phyloP scores from a whole-genome alignment of 1,140 invertebrate genomes.

The Muscidifurax raptorellus region DNA sequence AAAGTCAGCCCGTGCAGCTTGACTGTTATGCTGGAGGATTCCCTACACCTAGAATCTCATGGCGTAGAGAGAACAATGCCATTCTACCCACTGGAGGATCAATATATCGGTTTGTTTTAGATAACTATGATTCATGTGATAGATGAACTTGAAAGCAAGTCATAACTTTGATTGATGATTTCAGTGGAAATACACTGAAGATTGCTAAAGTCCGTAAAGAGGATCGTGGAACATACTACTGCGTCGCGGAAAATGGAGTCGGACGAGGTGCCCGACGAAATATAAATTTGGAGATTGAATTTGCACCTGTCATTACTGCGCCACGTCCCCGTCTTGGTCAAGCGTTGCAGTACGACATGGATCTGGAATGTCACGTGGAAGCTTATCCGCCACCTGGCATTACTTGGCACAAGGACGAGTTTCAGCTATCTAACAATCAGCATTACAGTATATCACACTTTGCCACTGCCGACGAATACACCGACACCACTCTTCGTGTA shows the following conservation, averaged over 20 bases:
- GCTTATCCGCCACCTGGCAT: conserved; percentile 94
- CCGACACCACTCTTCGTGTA: conserved; percentile 90
- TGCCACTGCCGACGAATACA: conserved; percentile 92
- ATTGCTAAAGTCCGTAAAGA: conserved; percentile 89
- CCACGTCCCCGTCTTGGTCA: conserved; percentile 88
- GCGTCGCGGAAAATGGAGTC: conserved; percentile 94
- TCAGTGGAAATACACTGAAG: conserved; percentile 89
- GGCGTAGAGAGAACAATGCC: conserved; percentile 94
- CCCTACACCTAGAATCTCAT: conserved; percentile 89
- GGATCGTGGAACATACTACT: conserved; percentile 94
- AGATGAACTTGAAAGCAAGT: conserved; percentile 19
- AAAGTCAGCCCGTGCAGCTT: conserved; percentile 86
- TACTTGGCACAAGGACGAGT: conserved; percentile 89
- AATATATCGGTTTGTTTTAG: conserved; percentile 77
- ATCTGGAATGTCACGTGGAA: conserved; percentile 93
- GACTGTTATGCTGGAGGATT: conserved; percentile 92
- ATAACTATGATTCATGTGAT: background rate
- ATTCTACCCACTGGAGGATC: conserved; percentile 92
- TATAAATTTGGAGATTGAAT: conserved; percentile 93
- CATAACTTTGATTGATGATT: conserved; percentile 57
- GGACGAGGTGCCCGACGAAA: conserved; percentile 89
- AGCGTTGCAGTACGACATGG: conserved; percentile 94
- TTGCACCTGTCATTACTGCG: conserved; percentile 89
- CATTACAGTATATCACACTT: conserved; percentile 93
- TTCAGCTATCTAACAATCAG: conserved; percentile 89